Percentiles rank a stretch among this genome's conserved stretches.
Evolutionary conservation across 2,888 invertebrate species (phyloP).

Genomic region (Drosophila longiperda): DNA sequence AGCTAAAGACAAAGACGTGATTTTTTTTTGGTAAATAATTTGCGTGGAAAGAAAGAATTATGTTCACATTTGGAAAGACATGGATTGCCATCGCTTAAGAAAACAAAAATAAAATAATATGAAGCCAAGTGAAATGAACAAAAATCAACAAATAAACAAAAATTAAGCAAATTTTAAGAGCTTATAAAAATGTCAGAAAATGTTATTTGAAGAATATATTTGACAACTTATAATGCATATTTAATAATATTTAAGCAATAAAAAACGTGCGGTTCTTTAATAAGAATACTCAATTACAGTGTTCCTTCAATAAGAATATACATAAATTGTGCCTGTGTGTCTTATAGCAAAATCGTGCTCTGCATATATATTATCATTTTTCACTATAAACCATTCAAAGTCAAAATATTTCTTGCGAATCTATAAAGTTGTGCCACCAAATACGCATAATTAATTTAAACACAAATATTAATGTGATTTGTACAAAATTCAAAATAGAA

Average conservation of each 20-base stretch:
- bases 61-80: slow-evolving; percentile 58
- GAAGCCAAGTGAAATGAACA: slow-evolving; percentile 55
- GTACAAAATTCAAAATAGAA: slow-evolving; percentile 31
- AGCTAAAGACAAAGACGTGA: slow-evolving; percentile 72
- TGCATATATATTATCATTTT: slow-evolving; percentile 18
- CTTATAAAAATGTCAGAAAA: slow-evolving; percentile 18
- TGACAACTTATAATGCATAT: not conserved
- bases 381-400: slow-evolving; percentile 13
- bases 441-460: slow-evolving; percentile 29
- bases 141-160: slow-evolving; percentile 29
- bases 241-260: not conserved
- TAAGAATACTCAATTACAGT: slow-evolving; percentile 10
- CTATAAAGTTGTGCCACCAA: slow-evolving; percentile 23
- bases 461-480: slow-evolving; percentile 2
- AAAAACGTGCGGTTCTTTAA: not conserved
- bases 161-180: slow-evolving; percentile 14
- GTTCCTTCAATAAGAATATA: not conserved
- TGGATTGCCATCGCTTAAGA: slow-evolving; percentile 40
- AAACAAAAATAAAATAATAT: slow-evolving; percentile 52
- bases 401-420: not conserved
- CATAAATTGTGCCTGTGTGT: slow-evolving; percentile 15
- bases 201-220: not conserved
- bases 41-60: slow-evolving; percentile 46
- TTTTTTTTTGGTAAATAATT: slow-evolving; percentile 50
- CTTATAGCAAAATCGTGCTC: slow-evolving; percentile 19